Evolutionary conservation across 2,797 vertebrate genomes (phyloP).

Genomic region (Chloroceryle amazona): DNA sequence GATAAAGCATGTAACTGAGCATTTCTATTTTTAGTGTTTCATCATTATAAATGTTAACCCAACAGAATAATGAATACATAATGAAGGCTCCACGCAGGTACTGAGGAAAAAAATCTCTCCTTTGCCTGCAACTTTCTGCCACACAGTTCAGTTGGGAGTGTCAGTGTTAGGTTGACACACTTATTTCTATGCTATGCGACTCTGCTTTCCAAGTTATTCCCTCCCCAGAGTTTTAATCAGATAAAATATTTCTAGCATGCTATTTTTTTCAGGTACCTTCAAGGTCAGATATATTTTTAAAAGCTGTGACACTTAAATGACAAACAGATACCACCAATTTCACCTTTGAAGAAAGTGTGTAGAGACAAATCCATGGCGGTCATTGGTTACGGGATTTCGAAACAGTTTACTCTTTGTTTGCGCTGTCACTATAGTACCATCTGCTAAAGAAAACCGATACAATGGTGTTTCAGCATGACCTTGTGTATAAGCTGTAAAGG

Average conservation of each 20-base stretch:
- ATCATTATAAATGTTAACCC: background rate
- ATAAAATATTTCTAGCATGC: background rate
- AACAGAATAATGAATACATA: background rate
- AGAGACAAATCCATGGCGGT: slow-evolving; percentile 92
- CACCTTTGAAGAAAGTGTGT: slow-evolving; percentile 97
- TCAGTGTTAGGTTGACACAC: background rate
- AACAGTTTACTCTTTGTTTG: slow-evolving; percentile 95
- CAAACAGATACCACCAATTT: background rate
- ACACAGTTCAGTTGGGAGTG: background rate
- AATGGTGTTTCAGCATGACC: slow-evolving; percentile 95
- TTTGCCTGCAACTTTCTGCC: background rate
- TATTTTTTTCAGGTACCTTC: background rate
- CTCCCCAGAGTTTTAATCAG: background rate
- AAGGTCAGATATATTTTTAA: background rate
- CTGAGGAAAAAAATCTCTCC: background rate
- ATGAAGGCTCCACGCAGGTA: background rate
- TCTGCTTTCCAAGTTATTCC: background rate
- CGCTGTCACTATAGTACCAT: slow-evolving; percentile 94
- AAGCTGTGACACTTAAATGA: background rate
- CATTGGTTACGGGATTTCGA: slow-evolving; percentile 90
- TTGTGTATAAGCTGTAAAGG: slow-evolving; percentile 87
- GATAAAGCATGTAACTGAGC: background rate
- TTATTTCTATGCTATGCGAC: background rate
- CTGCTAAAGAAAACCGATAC: slow-evolving; percentile 95
- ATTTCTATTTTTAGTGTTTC: background rate